Conservation (phyloP, 37 sponge, comb jelly and placozoan genomes). For the Theonella swinhoei region DNA sequence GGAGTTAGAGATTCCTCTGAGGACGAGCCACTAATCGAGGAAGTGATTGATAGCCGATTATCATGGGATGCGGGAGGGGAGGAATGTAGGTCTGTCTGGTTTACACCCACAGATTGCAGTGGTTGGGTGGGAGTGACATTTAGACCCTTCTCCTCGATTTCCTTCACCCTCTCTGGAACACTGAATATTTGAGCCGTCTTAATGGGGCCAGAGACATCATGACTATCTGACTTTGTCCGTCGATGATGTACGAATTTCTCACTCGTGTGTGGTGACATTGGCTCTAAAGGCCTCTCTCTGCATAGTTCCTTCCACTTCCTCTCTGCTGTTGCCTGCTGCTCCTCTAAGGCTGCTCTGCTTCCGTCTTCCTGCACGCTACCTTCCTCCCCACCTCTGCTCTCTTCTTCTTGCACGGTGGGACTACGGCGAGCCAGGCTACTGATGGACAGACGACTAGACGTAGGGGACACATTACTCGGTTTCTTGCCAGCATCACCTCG, state of each 20-base stretch:
- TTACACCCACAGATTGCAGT: neutral
- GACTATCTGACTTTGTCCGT: conserved; percentile 1
- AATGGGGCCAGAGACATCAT: conserved; percentile 15
- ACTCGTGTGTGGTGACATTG: neutral
- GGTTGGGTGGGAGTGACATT: neutral
- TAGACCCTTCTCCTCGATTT: conserved; percentile 57
- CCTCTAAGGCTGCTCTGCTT: too few relatives aligned
- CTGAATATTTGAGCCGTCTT: conserved; percentile 61
- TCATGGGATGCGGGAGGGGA: neutral
- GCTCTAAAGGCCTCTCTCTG: neutral
- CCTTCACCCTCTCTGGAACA: conserved; percentile 73
- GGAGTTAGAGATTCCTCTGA: conserved; percentile 21
- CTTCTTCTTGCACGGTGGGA: neutral
- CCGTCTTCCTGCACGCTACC: too few relatives aligned
- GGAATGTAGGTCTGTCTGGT: too few relatives aligned
- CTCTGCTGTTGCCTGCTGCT: neutral
- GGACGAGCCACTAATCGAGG: conserved; percentile 9
- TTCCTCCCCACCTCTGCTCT: too few relatives aligned
- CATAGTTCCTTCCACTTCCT: too few relatives aligned
- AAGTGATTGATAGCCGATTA: neutral
- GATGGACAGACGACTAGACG: too few relatives aligned
- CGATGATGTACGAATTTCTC: neutral
- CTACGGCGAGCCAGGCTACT: too few relatives aligned
- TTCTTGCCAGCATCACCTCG: neutral
- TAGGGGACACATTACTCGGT: neutral